phyloP scores from a whole-genome alignment of 2,888 invertebrate genomes.

The Gortyna flavago region DNA sequence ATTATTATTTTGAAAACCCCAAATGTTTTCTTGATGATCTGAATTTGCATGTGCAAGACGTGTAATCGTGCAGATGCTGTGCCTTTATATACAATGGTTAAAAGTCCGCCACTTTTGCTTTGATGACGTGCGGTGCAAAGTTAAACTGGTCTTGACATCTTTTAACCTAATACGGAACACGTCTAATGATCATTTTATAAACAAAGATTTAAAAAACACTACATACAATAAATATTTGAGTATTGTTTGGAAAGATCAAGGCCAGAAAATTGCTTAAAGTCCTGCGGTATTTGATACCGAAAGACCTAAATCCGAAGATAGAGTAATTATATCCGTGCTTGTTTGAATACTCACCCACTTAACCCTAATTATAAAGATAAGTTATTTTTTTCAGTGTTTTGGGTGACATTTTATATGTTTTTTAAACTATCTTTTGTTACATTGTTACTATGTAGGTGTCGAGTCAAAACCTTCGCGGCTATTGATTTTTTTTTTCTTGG shows the following conservation, averaged over 20 bases:
- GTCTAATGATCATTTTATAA: conserved; percentile 2
- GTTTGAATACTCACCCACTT: not conserved
- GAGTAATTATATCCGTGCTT: not conserved
- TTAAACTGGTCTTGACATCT: not conserved
- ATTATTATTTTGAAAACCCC: conserved; percentile 32
- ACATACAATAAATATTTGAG: conserved; percentile 47
- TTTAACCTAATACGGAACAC: conserved; percentile 1
- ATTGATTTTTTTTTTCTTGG: conserved; percentile 23
- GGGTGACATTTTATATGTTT: not conserved
- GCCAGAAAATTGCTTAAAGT: not conserved
- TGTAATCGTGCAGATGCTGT: not conserved
- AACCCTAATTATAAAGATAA: not conserved
- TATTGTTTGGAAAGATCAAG: conserved; percentile 39
- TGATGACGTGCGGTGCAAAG: conserved; percentile 5
- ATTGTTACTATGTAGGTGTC: not conserved
- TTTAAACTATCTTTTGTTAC: not conserved
- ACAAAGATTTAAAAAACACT: conserved; percentile 24
- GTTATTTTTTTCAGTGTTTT: not conserved
- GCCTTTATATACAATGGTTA: not conserved
- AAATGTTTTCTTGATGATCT: conserved; percentile 46
- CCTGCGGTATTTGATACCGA: not conserved
- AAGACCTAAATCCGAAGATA: not conserved
- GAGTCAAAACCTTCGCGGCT: conserved; percentile 11
- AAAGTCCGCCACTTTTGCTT: not conserved
- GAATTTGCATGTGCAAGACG: conserved; percentile 18